phyloP scores from a whole-genome alignment of 1,140 invertebrate species.

The Calliphora vicina region DNA sequence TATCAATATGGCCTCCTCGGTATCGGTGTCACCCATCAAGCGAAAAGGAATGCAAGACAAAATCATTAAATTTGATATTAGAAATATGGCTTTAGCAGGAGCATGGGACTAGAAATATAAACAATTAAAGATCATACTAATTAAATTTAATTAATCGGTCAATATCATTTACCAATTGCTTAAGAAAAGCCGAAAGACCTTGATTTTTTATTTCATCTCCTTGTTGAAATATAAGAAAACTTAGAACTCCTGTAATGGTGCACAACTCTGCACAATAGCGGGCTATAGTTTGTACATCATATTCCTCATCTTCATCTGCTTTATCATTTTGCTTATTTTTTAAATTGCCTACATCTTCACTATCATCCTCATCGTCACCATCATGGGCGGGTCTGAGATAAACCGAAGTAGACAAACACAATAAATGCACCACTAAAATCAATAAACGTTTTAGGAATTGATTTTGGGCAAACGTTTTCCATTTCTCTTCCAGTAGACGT shows the following conservation, averaged over 20 bases:
- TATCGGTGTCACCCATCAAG: conserved; percentile 73
- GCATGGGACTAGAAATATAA: conserved; percentile 78
- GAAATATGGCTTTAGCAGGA: conserved; percentile 93
- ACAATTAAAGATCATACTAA: neutral
- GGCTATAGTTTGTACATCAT: conserved; percentile 66
- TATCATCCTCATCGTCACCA: conserved; percentile 60
- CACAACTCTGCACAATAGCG: conserved; percentile 83
- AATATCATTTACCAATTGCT: conserved; percentile 81
- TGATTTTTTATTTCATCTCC: conserved; percentile 94
- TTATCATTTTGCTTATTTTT: neutral
- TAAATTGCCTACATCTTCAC: conserved; percentile 28
- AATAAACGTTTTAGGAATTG: conserved; percentile 92
- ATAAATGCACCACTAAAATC: conserved; percentile 85
- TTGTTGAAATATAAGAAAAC: conserved; percentile 90
- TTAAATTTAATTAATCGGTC: neutral
- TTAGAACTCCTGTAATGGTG: conserved; percentile 84
- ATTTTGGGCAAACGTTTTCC: conserved; percentile 96
- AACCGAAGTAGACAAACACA: conserved; percentile 87
- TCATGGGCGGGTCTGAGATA: conserved; percentile 81
- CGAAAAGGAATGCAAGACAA: conserved; percentile 91
- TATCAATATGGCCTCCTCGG: conserved; percentile 91
- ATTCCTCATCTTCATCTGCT: conserved; percentile 38
- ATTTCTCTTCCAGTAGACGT: conserved; percentile 96
- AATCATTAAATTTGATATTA: conserved; percentile 92
- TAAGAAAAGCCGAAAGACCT: conserved; percentile 87